Evolutionary conservation across 1,140 invertebrate species (phyloP).

Genomic region (Drosophila trapezifrons): DNA sequence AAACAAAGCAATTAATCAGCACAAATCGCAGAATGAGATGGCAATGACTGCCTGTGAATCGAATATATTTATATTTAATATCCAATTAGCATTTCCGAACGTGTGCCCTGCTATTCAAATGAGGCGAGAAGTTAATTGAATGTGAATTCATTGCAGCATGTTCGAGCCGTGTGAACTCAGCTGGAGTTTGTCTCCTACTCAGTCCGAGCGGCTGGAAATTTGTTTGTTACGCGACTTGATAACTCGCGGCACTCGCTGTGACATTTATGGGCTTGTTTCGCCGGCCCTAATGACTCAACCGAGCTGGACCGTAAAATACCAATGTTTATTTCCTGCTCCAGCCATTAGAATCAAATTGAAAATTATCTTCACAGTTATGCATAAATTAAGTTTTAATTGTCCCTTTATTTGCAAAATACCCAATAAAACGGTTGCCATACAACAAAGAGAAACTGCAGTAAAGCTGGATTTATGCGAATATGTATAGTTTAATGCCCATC

Average conservation of each 20-base stretch:
- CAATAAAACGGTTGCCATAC: constrained; percentile 24
- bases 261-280: constrained; percentile 47
- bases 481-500: neutral
- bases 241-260: constrained; percentile 26
- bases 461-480: constrained; percentile 2
- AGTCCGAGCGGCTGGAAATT: constrained; percentile 12
- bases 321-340: constrained; percentile 24
- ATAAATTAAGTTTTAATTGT: constrained; percentile 34
- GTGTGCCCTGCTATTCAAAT: constrained; percentile 54
- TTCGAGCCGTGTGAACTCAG: constrained; percentile 43
- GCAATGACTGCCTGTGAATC: constrained; percentile 47
- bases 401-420: constrained; percentile 30
- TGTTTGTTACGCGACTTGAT: constrained; percentile 35
- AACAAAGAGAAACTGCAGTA: constrained; percentile 2
- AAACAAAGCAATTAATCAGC: constrained; percentile 79
- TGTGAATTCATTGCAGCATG: constrained; percentile 51
- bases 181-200: constrained; percentile 42
- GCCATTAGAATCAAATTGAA: constrained; percentile 34
- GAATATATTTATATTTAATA: constrained; percentile 53
- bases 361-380: constrained; percentile 37
- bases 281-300: constrained; percentile 42
- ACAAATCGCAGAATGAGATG: constrained; percentile 19
- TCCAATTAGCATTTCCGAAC: constrained; percentile 44
- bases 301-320: constrained; percentile 20
- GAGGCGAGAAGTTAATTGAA: constrained; percentile 47